Percentiles rank a stretch among this genome's conserved stretches.
Evolutionary conservation across 2,113 vertebrate genomes (phyloP).

Genomic region (Pelvicachromis taeniatus): DNA sequence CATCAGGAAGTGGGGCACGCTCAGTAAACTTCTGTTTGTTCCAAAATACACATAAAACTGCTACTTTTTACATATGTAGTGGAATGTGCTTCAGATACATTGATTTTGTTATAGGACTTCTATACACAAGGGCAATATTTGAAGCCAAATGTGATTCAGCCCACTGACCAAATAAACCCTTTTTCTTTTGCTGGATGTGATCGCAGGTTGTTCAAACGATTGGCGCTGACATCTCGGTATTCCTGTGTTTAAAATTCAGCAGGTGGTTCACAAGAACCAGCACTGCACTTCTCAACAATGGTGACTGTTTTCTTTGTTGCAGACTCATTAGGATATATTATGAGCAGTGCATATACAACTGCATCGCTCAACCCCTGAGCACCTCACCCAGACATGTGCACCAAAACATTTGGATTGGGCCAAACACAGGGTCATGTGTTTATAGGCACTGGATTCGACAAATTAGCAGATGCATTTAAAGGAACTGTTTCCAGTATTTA

Average conservation of each 20-base stretch:
- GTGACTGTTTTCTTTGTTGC: neutral
- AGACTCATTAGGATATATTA: neutral
- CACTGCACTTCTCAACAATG: neutral
- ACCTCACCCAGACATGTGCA: neutral
- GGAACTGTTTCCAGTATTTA: neutral
- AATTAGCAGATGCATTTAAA: neutral
- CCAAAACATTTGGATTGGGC: neutral
- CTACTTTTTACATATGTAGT: neutral
- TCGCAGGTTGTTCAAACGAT: conserved; percentile 31
- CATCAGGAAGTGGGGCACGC: neutral
- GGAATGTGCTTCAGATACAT: neutral
- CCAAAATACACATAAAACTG: neutral
- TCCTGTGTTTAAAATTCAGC: conserved; percentile 46
- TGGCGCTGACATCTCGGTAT: conserved; percentile 35
- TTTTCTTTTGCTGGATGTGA: neutral
- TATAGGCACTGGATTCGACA: neutral
- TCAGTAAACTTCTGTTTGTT: neutral
- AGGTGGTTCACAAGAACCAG: conserved; percentile 33
- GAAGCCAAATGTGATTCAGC: conserved; percentile 5
- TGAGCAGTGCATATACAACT: neutral
- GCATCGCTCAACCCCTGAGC: neutral
- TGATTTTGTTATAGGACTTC: neutral
- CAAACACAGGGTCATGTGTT: neutral
- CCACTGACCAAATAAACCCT: conserved; percentile 52
- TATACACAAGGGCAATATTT: neutral